phyloP scores from a whole-genome alignment of 2,888 invertebrate species.

The Drosophila atroscutellata region DNA sequence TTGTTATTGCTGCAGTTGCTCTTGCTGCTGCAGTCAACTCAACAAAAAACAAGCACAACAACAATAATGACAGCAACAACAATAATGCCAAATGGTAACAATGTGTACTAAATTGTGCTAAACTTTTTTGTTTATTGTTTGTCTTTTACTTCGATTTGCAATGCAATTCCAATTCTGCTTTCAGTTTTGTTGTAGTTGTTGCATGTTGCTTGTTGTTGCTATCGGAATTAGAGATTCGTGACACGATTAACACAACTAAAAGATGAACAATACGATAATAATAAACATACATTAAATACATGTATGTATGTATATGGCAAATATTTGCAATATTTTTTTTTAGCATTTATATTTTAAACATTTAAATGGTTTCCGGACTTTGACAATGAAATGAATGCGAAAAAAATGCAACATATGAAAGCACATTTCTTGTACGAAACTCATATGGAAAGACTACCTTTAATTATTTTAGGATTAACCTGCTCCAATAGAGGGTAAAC shows the following conservation, averaged over 20 bases:
- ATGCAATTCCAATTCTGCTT: conserved; percentile 20
- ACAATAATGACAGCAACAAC: conserved; percentile 34
- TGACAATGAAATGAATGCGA: background rate
- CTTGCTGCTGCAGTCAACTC: conserved; percentile 70
- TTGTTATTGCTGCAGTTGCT: conserved; percentile 27
- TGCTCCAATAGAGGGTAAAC: background rate
- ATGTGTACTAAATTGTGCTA: conserved; percentile 74
- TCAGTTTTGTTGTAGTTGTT: background rate
- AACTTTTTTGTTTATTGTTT: conserved; percentile 51
- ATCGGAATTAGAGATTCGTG: conserved; percentile 2
- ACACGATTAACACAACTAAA: conserved; percentile 2
- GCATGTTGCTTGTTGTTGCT: conserved; percentile 7
- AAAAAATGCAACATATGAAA: background rate
- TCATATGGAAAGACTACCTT: background rate
- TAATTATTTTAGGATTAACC: background rate
- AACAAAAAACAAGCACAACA: conserved; percentile 39
- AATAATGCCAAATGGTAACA: conserved; percentile 52
- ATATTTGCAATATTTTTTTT: background rate
- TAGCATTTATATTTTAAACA: no score
- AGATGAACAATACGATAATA: background rate
- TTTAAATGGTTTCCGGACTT: background rate
- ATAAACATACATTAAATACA: background rate
- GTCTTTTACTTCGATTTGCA: conserved; percentile 35
- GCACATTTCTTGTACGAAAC: background rate
- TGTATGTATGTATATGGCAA: background rate